phyloP scores from a whole-genome alignment of 2,888 invertebrate species.

The Caenorhabditis virilis region DNA sequence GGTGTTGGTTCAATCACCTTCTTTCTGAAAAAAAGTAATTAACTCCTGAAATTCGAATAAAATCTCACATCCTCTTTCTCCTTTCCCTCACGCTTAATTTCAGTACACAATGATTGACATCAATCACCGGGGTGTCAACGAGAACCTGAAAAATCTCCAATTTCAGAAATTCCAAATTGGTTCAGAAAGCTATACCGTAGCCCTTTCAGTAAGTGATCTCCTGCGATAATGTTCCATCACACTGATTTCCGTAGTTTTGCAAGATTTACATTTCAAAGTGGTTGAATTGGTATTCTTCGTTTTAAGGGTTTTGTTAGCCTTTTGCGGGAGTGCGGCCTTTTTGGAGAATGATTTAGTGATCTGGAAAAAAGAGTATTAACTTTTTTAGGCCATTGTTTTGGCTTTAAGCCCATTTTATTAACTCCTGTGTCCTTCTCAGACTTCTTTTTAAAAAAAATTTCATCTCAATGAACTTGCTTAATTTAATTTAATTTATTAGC shows the following conservation, averaged over 20 bases:
- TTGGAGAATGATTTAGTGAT: conserved; percentile 1
- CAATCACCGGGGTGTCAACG: conserved; percentile 25
- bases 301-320: background rate
- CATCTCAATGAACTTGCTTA: too few relatives aligned
- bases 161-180: too few relatives aligned
- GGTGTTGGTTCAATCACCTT: too few relatives aligned
- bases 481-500: too few relatives aligned
- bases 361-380: conserved; percentile 1
- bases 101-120: conserved; percentile 16
- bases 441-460: too few relatives aligned
- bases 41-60: background rate
- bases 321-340: background rate
- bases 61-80: background rate
- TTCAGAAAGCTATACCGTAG: too few relatives aligned
- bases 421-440: too few relatives aligned
- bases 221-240: conserved; percentile 12
- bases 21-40: too few relatives aligned
- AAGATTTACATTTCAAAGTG: conserved; percentile 6
- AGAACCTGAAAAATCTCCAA: conserved; percentile 22
- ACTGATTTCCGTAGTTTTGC: conserved; percentile 3
- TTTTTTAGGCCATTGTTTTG: background rate
- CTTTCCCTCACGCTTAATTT: background rate
- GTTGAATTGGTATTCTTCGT: background rate
- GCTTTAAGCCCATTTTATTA: too few relatives aligned
- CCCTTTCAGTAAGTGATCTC: conserved; percentile 15